Evolutionary conservation across 2,797 vertebrate species (phyloP).

Genomic region (Typhlichthys subterraneus): DNA sequence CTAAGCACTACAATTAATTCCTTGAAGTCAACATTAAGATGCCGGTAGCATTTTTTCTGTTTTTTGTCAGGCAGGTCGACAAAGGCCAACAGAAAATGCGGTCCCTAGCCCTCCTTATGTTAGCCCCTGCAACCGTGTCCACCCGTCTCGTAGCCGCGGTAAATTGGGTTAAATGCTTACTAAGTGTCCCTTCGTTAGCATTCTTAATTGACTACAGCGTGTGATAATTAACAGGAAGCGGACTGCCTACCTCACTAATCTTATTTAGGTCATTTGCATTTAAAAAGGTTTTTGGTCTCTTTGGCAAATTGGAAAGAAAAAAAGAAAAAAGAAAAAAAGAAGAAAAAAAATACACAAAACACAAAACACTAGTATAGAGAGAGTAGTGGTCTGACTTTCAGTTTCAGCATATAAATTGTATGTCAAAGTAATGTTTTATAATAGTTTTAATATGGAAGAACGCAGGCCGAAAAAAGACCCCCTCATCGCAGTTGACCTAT

Average conservation of each 20-base stretch:
- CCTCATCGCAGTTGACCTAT: conserved; percentile 35
- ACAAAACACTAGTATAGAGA: too few relatives aligned
- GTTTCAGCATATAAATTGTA: neutral
- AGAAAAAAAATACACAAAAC: neutral
- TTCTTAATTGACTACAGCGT: conserved; percentile 79
- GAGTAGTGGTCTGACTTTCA: too few relatives aligned
- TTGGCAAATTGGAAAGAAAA: conserved; percentile 42
- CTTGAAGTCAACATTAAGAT: neutral
- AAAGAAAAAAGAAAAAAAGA: conserved; percentile 11
- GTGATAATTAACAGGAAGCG: conserved; percentile 78
- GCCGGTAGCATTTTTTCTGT: conserved; percentile 6
- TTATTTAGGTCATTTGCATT: conserved; percentile 81
- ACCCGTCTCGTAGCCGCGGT: conserved; percentile 54
- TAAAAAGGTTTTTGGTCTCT: conserved; percentile 75
- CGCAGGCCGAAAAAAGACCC: conserved; percentile 26
- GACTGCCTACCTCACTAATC: conserved; percentile 75
- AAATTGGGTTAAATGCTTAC: conserved; percentile 76
- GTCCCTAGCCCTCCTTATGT: conserved; percentile 45
- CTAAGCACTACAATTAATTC: conserved; percentile 7
- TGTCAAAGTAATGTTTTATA: neutral
- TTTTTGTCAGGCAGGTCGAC: conserved; percentile 8
- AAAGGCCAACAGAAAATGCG: conserved; percentile 22
- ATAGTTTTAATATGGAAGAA: neutral
- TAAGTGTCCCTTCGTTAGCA: conserved; percentile 77
- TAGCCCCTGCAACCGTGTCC: conserved; percentile 56